phyloP scores from a whole-genome alignment of 2,113 vertebrate genomes.

The Callipepla californica region DNA sequence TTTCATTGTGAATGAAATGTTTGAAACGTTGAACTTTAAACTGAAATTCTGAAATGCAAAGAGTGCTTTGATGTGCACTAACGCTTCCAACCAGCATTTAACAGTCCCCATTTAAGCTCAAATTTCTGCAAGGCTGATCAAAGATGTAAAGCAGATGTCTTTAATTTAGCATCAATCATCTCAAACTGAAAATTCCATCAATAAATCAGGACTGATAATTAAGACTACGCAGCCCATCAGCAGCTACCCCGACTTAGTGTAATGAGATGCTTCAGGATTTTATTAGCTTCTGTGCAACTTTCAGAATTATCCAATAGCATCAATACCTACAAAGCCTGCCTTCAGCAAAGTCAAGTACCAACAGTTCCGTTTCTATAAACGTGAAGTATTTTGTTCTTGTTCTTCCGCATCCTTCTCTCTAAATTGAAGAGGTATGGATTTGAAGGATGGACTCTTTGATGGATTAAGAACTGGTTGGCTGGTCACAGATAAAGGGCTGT shows the following conservation, averaged over 20 bases:
- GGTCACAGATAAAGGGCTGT: no score
- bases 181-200: constrained; percentile 1
- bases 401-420: background rate
- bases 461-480: no score
- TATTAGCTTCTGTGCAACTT: constrained; percentile 39
- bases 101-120: background rate
- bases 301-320: background rate
- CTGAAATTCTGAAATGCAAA: background rate
- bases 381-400: background rate
- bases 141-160: constrained; percentile 35
- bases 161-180: constrained; percentile 32
- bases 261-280: constrained; percentile 45
- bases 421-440: no score
- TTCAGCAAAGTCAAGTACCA: background rate
- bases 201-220: constrained; percentile 48
- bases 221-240: constrained; percentile 16
- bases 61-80: background rate
- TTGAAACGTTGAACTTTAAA: background rate
- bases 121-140: background rate
- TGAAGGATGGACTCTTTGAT: no score
- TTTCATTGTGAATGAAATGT: background rate
- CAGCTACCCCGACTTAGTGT: background rate
- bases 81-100: background rate
- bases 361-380: background rate
- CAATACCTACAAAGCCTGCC: constrained; percentile 1